Evolutionary conservation across 2,797 vertebrate genomes (phyloP).

Genomic region (Dryobates pubescens): DNA sequence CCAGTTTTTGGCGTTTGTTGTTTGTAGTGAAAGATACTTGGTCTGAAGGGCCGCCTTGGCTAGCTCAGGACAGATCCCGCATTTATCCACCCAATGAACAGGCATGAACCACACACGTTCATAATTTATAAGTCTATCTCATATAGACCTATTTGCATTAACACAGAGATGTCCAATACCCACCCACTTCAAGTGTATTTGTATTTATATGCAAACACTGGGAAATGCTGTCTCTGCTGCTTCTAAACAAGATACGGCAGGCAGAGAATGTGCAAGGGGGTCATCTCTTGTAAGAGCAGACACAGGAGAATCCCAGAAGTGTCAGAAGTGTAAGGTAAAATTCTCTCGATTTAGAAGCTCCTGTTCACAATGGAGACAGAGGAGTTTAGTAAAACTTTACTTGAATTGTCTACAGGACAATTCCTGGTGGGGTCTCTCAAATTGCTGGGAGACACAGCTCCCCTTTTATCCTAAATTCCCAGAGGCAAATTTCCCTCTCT

Average conservation of each 20-base stretch:
- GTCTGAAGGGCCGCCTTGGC: background rate
- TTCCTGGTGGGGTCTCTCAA: too few relatives aligned
- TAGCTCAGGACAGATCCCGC: rapidly evolving
- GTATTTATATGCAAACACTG: background rate
- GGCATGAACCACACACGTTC: rapidly evolving
- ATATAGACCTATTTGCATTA: background rate
- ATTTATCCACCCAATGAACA: rapidly evolving
- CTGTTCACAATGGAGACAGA: too few relatives aligned
- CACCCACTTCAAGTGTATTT: rapidly evolving
- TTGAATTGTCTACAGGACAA: too few relatives aligned
- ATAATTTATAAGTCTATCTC: rapidly evolving
- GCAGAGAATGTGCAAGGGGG: background rate
- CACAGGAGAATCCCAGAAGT: background rate
- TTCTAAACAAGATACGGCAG: background rate
- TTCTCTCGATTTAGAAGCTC: too few relatives aligned
- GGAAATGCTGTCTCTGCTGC: background rate
- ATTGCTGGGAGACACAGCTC: too few relatives aligned
- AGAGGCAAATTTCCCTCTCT: too few relatives aligned
- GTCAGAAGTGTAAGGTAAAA: background rate
- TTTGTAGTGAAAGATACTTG: background rate
- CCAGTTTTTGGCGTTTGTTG: background rate
- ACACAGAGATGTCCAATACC: background rate
- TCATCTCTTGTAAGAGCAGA: rapidly evolving
- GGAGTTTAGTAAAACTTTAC: too few relatives aligned
- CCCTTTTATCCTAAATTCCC: too few relatives aligned